phyloP scores from a whole-genome alignment of 2,888 invertebrate species.

The Lasioglossum leucozonium region DNA sequence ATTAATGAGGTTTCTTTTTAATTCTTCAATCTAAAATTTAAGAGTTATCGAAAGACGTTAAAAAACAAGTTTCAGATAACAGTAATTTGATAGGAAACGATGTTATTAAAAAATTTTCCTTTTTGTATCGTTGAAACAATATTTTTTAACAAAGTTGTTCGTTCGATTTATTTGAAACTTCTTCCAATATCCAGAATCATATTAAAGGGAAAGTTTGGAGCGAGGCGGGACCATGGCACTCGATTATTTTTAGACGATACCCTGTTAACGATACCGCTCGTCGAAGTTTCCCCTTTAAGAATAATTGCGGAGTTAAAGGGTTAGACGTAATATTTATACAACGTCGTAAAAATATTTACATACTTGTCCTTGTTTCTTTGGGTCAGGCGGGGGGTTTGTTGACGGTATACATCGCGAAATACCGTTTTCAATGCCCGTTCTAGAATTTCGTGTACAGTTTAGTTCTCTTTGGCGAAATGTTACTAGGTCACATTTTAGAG shows the following conservation, averaged over 20 bases:
- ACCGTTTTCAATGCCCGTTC: constrained; percentile 18
- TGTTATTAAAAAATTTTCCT: neutral
- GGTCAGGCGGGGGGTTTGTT: constrained; percentile 2
- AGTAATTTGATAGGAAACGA: neutral
- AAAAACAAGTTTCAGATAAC: too few relatives aligned
- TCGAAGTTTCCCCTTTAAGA: constrained; percentile 45
- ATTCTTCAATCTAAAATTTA: too few relatives aligned
- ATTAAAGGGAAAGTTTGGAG: neutral
- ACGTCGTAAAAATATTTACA: constrained; percentile 48
- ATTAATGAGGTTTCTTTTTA: too few relatives aligned
- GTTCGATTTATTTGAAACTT: neutral
- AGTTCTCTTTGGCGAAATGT: constrained; percentile 1
- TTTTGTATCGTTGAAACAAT: neutral
- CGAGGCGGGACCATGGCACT: neutral
- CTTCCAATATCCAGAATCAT: neutral
- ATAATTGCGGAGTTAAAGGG: constrained; percentile 51
- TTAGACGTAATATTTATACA: constrained; percentile 40
- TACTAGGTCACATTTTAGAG: constrained; percentile 10
- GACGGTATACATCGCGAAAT: constrained; percentile 18
- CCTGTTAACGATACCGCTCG: constrained; percentile 13
- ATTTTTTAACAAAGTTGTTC: neutral
- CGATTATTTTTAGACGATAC: constrained; percentile 35
- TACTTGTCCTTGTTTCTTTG: constrained; percentile 36
- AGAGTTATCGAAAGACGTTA: too few relatives aligned
- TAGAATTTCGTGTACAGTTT: neutral